Conservation (phyloP, 2,888 invertebrate genomes). For the Chaitophorus viminalis region DNA sequence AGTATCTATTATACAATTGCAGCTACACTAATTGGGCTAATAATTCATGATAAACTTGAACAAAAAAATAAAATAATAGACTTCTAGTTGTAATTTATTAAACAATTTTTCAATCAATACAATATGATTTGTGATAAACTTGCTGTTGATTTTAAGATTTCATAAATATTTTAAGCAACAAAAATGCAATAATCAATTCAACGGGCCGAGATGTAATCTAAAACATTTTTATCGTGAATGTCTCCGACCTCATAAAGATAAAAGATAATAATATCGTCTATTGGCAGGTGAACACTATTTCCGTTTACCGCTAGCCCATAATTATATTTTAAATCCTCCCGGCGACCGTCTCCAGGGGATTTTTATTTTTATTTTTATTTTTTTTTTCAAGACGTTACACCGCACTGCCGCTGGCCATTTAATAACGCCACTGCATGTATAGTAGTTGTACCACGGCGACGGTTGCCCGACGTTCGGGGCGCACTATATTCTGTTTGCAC, state of each 20-base stretch:
- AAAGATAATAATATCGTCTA: not conserved
- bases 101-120: no score
- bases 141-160: no score
- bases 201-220: not conserved
- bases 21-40: no score
- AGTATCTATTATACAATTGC: no score
- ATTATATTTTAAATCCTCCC: constrained; percentile 4
- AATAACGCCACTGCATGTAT: not conserved
- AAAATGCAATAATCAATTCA: no score
- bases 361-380: not conserved
- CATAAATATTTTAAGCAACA: no score
- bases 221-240: not conserved
- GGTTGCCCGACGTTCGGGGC: not conserved
- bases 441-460: not conserved
- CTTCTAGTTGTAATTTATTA: no score
- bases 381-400: constrained; percentile 14
- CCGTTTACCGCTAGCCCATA: not conserved
- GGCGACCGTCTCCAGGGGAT: not conserved
- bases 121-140: no score
- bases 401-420: constrained; percentile 8
- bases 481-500: constrained; percentile 39
- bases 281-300: not conserved
- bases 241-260: not conserved
- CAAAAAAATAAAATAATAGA: no score
- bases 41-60: no score